These are phyloP conservation scores for Phenganax stokvisi DNA, from an alignment of 92 coral and sea anemone genomes.

Conservation along the genomic window DNA sequence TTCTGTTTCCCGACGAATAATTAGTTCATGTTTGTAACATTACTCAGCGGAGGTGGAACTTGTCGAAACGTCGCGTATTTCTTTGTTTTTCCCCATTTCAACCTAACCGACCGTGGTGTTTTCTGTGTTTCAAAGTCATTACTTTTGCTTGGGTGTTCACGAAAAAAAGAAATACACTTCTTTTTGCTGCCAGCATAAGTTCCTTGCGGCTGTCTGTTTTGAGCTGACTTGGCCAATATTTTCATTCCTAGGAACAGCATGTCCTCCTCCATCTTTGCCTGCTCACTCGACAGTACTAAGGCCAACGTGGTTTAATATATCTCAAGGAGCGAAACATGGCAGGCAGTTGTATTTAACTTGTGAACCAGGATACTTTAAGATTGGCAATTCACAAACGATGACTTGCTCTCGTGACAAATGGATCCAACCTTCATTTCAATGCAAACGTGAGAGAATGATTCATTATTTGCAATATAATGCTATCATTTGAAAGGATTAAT, in stretches of 20 bases:
- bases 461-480: not conserved
- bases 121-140: too few relatives aligned
- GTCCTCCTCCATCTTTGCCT: slow-evolving; percentile 13
- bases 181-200: not conserved
- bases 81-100: not conserved
- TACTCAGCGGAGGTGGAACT: too few relatives aligned
- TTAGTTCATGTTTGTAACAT: too few relatives aligned
- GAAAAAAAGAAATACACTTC: too few relatives aligned
- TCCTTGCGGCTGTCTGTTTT: not conserved
- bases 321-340: not conserved
- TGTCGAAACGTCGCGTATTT: not conserved
- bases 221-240: not conserved
- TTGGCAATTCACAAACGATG: not conserved
- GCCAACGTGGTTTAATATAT: not conserved
- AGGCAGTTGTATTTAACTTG: not conserved
- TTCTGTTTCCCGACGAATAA: not conserved
- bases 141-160: too few relatives aligned
- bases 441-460: slow-evolving; percentile 6
- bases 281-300: not conserved
- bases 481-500: too few relatives aligned
- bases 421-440: not conserved
- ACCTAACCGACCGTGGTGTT: too few relatives aligned
- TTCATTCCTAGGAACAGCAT: not conserved
- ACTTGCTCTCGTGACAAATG: not conserved
- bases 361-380: slow-evolving; percentile 17